phyloP scores from a whole-genome alignment of 2,797 vertebrate species.

The Sebastes wilsoni region DNA sequence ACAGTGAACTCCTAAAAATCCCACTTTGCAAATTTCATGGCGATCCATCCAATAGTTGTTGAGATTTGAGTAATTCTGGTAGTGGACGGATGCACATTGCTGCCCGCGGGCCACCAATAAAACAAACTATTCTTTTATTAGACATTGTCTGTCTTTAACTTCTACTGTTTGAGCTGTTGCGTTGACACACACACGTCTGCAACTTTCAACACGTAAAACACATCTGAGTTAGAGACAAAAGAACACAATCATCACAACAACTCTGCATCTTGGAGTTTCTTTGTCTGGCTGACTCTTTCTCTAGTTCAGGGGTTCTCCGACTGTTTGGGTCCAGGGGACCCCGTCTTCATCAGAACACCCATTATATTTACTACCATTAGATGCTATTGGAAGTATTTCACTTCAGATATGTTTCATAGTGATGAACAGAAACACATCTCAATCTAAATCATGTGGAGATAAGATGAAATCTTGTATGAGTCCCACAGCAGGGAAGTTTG shows the following conservation, averaged over 20 bases:
- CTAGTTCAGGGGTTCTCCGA: neutral
- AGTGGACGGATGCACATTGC: neutral
- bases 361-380: too few relatives aligned
- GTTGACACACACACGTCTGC: neutral
- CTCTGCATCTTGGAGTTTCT: neutral
- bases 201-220: neutral
- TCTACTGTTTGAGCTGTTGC: accelerated
- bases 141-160: too few relatives aligned
- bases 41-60: neutral
- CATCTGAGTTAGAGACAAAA: neutral
- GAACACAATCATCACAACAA: neutral
- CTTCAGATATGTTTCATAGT: too few relatives aligned
- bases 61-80: neutral
- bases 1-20: neutral
- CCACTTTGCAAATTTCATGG: neutral
- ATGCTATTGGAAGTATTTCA: too few relatives aligned
- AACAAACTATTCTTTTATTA: neutral
- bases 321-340: too few relatives aligned
- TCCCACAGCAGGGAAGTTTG: too few relatives aligned
- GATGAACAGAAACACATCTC: too few relatives aligned
- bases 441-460: too few relatives aligned
- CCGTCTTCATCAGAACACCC: too few relatives aligned
- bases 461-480: too few relatives aligned
- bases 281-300: neutral
- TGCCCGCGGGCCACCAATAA: neutral